These are phyloP conservation scores for Galeruca laticollis DNA, from an alignment of 2,888 invertebrate species.

Conservation along the genomic window DNA sequence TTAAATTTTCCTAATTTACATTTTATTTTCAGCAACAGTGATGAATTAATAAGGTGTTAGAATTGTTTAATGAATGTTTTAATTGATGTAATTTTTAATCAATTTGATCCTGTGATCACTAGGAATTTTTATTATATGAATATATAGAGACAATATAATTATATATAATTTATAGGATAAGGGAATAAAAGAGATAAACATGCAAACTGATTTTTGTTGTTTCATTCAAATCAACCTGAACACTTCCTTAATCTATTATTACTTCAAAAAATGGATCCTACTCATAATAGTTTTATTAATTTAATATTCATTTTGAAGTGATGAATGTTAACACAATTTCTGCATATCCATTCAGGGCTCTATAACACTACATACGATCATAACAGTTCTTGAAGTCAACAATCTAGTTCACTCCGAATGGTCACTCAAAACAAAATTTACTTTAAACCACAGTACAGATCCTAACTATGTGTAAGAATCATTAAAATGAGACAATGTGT, in stretches of 20 bases:
- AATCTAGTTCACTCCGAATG: too few relatives aligned
- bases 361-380: too few relatives aligned
- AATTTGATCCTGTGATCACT: conserved; percentile 47
- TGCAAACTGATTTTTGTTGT: background rate
- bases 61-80: conserved; percentile 20
- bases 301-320: too few relatives aligned
- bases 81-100: conserved; percentile 42
- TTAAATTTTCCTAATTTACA: background rate
- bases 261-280: too few relatives aligned
- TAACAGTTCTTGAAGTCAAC: too few relatives aligned
- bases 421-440: too few relatives aligned
- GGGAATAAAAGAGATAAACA: conserved; percentile 31
- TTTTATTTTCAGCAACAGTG: conserved; percentile 23
- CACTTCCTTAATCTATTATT: background rate
- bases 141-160: conserved; percentile 36
- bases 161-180: conserved; percentile 29
- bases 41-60: background rate
- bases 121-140: conserved; percentile 41
- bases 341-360: too few relatives aligned
- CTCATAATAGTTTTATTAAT: too few relatives aligned
- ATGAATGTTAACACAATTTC: too few relatives aligned
- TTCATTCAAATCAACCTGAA: background rate
- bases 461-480: too few relatives aligned
- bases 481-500: too few relatives aligned
- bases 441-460: too few relatives aligned